Percentiles rank a stretch among this genome's conserved stretches.
Evolutionary conservation across 2,888 invertebrate species (phyloP).

Genomic region (Polylopha cassiicola): DNA sequence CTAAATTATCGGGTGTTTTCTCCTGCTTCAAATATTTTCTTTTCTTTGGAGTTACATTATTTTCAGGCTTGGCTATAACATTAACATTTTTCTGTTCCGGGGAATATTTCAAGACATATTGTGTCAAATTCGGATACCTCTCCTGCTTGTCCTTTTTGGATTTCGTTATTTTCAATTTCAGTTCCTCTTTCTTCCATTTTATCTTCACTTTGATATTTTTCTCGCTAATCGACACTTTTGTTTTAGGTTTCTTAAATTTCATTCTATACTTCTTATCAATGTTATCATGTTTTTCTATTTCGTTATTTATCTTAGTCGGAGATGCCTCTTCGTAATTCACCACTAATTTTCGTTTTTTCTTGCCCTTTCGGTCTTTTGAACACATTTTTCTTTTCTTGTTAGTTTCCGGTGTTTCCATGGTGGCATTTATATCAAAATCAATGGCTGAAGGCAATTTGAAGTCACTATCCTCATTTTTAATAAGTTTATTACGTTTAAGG

Average conservation of each 20-base stretch:
- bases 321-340: constrained; percentile 1
- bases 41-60: constrained; percentile 37
- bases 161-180: constrained; percentile 42
- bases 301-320: background rate
- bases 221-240: constrained; percentile 23
- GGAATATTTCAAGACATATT: constrained; percentile 50
- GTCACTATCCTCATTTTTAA: background rate
- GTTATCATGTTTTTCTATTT: background rate
- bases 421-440: constrained; percentile 30
- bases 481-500: constrained; percentile 30
- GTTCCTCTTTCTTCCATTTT: constrained; percentile 37
- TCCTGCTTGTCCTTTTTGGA: constrained; percentile 25
- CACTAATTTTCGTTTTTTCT: background rate
- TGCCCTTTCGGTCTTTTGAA: background rate
- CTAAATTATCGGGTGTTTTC: constrained; percentile 44
- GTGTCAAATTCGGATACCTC: constrained; percentile 34
- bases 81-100: constrained; percentile 25
- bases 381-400: constrained; percentile 16
- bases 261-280: constrained; percentile 2
- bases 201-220: constrained; percentile 47
- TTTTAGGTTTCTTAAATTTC: constrained; percentile 21
- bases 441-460: constrained; percentile 26
- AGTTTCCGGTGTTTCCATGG: too few relatives aligned
- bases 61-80: constrained; percentile 38
- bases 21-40: constrained; percentile 40